Base-by-base conservation (phyloP, 2,888 invertebrate genomes). In the Tyria jacobaeae region DNA sequence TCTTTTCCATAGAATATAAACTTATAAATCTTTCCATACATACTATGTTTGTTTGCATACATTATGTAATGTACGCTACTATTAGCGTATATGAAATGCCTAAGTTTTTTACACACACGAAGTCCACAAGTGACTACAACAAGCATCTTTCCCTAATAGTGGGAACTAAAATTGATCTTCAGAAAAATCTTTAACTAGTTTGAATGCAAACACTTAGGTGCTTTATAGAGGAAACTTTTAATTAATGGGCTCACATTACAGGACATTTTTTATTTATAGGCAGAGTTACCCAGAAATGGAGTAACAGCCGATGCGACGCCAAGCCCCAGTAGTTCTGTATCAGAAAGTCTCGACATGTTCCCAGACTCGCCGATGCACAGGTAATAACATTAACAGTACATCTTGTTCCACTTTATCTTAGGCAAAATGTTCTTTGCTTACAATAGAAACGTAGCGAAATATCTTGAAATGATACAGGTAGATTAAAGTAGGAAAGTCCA, bases 281-380 rank as follows among this genome's bases (percentile, higher is more conserved):
- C 94, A 62, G 95, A 95, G 77, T 88, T 91, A 21, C 76, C 94
- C 77, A 86, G 96, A 88, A 93, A 95, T 89, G 94, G 96, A 83
- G 86, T 96, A 75, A 85, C 94, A 90, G 91, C 96, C 53, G 97
- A 97, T 87, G 95, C 97, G 44, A 97, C 97, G 0, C 97, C 98
- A 50, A 97, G 97, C 86, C 98, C 98, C 9, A 97, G 97, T 89
- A 98, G 98, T 84, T 98, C 98, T 73, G 95, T 98, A 60, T 97
- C 98, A 75, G 98, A 98, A 93, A 97, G 97, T 75, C 94, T 98
- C 79, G 98, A 98, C 91, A 95, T 97, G 83, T 98, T 98, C 89
- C 97, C 98, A 52, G 98, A 98, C 82, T 98, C 98, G 71, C 97
- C 98, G 24, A 94, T 97, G 81, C 97, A 96, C 93, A 97, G 97